Conservation (phyloP, 2,888 invertebrate species). For the Polia nebulosa region DNA sequence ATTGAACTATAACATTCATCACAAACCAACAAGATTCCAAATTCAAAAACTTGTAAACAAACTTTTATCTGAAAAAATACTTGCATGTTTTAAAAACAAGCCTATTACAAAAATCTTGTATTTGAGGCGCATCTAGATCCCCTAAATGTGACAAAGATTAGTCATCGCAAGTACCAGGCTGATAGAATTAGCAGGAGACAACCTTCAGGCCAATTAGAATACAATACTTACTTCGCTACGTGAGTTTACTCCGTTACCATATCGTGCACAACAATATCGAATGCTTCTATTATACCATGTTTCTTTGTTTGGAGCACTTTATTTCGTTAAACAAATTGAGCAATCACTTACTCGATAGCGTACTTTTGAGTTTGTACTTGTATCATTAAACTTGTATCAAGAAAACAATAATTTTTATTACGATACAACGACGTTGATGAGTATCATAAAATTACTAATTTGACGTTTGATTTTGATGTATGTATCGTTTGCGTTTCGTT, state of each 20-base stretch:
- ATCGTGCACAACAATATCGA: slow-evolving; percentile 33
- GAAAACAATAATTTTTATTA: slow-evolving; percentile 2
- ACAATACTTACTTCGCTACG: slow-evolving; percentile 64
- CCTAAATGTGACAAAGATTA: slow-evolving; percentile 23
- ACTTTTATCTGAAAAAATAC: not conserved
- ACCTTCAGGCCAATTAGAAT: slow-evolving; percentile 69
- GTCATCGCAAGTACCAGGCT: slow-evolving; percentile 31
- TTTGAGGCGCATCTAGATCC: not conserved
- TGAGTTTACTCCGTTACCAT: slow-evolving; percentile 44
- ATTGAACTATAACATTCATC: not conserved
- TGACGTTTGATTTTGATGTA: too few species aligned
- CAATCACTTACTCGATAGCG: slow-evolving; percentile 37
- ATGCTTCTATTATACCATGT: slow-evolving; percentile 25
- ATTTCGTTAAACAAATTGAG: slow-evolving; percentile 48
- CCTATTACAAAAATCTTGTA: not conserved
- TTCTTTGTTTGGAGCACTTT: slow-evolving; percentile 38
- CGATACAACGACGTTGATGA: slow-evolving; percentile 42
- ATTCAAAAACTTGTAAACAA: slow-evolving; percentile 45
- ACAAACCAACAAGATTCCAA: slow-evolving; percentile 7
- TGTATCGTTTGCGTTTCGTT: slow-evolving; percentile 6
- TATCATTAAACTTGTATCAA: slow-evolving; percentile 6
- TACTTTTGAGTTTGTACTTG: slow-evolving; percentile 12
- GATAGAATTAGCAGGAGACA: slow-evolving; percentile 41
- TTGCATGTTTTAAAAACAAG: slow-evolving; percentile 13
- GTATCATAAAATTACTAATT: slow-evolving; percentile 27